Evolutionary conservation across 2,888 invertebrate species (phyloP).

Genomic region (Orchesella flavescens): DNA sequence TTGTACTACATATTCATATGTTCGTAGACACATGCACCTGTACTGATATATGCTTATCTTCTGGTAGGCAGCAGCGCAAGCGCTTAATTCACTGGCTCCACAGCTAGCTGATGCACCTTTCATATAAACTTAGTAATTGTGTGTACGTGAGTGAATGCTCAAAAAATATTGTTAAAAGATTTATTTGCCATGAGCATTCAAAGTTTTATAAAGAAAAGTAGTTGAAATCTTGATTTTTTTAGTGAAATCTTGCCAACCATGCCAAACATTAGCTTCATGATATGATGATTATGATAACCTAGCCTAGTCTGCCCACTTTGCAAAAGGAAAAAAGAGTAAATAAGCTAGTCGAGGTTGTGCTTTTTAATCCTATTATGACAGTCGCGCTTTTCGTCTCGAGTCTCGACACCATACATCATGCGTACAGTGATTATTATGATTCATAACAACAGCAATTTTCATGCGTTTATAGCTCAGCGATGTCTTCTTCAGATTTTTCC

Average conservation of each 20-base stretch:
- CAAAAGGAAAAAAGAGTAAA: conserved; percentile 13
- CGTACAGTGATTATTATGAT: conserved; percentile 51
- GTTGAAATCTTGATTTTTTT: conserved; percentile 39
- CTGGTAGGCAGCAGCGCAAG: no score
- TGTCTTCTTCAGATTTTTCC: background rate
- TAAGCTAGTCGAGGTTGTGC: background rate
- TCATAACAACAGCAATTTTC: conserved; percentile 52
- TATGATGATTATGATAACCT: background rate
- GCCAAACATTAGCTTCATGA: background rate
- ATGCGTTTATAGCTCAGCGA: conserved; percentile 33
- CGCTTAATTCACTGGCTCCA: no score
- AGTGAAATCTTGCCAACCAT: conserved; percentile 41
- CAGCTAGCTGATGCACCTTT: no score
- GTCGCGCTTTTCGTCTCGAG: conserved; percentile 46
- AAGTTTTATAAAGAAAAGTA: background rate
- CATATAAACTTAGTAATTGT: no score
- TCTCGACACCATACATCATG: conserved; percentile 60
- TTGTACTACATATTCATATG: no score
- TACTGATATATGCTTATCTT: no score
- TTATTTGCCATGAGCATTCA: no score
- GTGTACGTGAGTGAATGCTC: no score
- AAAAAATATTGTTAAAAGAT: no score
- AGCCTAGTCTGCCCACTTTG: conserved; percentile 29
- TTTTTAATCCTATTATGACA: conserved; percentile 18
- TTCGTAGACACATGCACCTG: no score